phyloP scores from a whole-genome alignment of 2,888 invertebrate genomes.

The Drosophila gaucha region DNA sequence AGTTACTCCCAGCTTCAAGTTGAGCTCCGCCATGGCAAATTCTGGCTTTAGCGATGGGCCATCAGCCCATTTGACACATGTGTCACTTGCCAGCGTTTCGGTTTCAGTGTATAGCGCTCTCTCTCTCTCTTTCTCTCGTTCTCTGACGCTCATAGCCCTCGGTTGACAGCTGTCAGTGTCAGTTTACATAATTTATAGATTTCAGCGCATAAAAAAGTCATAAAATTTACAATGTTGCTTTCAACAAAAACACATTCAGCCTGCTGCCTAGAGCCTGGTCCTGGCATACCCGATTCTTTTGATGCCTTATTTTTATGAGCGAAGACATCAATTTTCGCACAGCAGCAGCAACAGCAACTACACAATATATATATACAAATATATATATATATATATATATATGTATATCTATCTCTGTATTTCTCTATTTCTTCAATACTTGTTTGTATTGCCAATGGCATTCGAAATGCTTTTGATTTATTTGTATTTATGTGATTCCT shows the following conservation, averaged over 20 bases:
- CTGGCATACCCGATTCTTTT: constrained; percentile 43
- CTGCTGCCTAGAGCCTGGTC: constrained; percentile 20
- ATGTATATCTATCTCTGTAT: constrained; percentile 28
- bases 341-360: constrained; percentile 38
- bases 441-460: constrained; percentile 59
- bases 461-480: constrained; percentile 77
- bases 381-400: not conserved
- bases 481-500: constrained; percentile 78
- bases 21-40: constrained; percentile 44
- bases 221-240: constrained; percentile 80
- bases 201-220: constrained; percentile 80
- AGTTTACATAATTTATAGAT: constrained; percentile 80
- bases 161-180: constrained; percentile 77
- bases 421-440: constrained; percentile 59
- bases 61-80: constrained; percentile 78
- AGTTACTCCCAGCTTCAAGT: constrained; percentile 2
- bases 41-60: constrained; percentile 33
- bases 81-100: constrained; percentile 76
- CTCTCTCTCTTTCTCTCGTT: not conserved
- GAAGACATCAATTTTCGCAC: constrained; percentile 79
- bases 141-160: constrained; percentile 32
- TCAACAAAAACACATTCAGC: constrained; percentile 71
- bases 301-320: constrained; percentile 79
- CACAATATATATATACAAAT: constrained; percentile 7
- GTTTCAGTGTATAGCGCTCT: constrained; percentile 24